A percentile compares a stretch with the other conserved stretches of the same genome.
Evolutionary conservation across 2,113 vertebrate species (phyloP).

Genomic region (Hydropotes inermis): DNA sequence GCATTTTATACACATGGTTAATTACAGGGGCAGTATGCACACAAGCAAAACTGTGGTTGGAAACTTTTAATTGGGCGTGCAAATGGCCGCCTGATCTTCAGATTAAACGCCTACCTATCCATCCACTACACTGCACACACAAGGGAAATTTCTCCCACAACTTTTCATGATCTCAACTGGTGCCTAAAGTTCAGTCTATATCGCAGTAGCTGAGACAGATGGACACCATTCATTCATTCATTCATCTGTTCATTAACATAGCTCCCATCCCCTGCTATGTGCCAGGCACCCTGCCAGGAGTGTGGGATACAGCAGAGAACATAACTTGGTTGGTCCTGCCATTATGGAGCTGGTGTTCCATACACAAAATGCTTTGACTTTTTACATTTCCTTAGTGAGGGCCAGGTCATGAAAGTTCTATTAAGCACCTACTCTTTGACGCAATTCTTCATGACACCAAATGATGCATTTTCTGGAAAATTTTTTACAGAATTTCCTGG

Average conservation of each 20-base stretch:
- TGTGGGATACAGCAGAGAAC: background rate
- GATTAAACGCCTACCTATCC: conserved; percentile 1
- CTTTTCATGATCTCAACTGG: background rate
- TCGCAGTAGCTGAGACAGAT: background rate
- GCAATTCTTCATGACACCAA: background rate
- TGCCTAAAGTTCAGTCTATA: background rate
- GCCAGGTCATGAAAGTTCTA: background rate
- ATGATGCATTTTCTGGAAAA: background rate
- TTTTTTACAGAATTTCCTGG: background rate
- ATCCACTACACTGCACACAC: background rate
- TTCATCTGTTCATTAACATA: background rate
- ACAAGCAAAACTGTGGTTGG: conserved; percentile 33
- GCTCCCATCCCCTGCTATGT: background rate
- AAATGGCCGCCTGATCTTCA: background rate
- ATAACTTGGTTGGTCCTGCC: background rate
- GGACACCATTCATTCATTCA: background rate
- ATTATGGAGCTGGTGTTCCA: background rate
- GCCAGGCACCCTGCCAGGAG: background rate
- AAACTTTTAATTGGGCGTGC: conserved; percentile 35
- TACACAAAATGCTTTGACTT: background rate
- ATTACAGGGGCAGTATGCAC: background rate
- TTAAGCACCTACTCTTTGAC: background rate
- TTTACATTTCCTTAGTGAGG: background rate
- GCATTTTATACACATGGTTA: background rate
- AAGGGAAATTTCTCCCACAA: background rate